These are phyloP conservation scores for Lagocephalus sceleratus DNA, from an alignment of 2,797 vertebrate genomes.

Conservation along the genomic window DNA sequence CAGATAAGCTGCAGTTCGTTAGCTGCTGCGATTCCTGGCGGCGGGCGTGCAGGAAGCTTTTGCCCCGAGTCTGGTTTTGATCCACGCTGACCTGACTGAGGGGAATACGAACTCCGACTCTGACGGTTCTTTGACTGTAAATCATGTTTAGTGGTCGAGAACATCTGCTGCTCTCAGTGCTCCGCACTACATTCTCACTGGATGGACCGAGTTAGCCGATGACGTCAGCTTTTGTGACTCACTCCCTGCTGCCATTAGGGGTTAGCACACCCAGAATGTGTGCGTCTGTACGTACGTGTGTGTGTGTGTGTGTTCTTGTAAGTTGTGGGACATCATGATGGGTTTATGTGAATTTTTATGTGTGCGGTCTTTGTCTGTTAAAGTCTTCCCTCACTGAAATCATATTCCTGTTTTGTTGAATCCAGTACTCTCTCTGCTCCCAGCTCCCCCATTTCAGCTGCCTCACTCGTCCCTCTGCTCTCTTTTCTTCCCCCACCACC, in stretches of 20 bases:
- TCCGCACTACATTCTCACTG: slow-evolving; percentile 42
- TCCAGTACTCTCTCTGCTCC: slow-evolving; percentile 33
- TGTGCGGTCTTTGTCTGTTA: slow-evolving; percentile 45
- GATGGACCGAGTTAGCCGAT: slow-evolving; percentile 64
- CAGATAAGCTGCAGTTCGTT: slow-evolving; percentile 23
- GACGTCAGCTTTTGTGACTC: slow-evolving; percentile 77
- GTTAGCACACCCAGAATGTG: slow-evolving; percentile 58
- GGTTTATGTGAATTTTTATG: slow-evolving; percentile 44
- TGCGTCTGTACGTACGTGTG: slow-evolving; percentile 12
- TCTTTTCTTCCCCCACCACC: slow-evolving; percentile 14
- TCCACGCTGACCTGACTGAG: slow-evolving; percentile 63
- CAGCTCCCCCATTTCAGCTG: slow-evolving; percentile 15
- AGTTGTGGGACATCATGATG: slow-evolving; percentile 40
- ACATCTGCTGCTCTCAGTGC: slow-evolving; percentile 71
- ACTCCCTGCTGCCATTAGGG: slow-evolving; percentile 61
- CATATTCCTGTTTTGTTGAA: slow-evolving; percentile 12
- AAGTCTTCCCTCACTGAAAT: neutral
- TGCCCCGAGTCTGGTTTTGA: slow-evolving; percentile 58
- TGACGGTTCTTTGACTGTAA: slow-evolving; percentile 56
- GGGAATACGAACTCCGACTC: slow-evolving; percentile 51
- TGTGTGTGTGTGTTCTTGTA: slow-evolving; percentile 27
- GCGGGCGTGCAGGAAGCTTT: slow-evolving; percentile 35
- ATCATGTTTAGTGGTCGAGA: slow-evolving; percentile 61
- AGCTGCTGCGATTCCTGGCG: slow-evolving; percentile 32
- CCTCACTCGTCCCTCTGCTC: slow-evolving; percentile 11